phyloP scores from a whole-genome alignment of 2,797 vertebrate genomes.

The Gymnothorax javanicus region DNA sequence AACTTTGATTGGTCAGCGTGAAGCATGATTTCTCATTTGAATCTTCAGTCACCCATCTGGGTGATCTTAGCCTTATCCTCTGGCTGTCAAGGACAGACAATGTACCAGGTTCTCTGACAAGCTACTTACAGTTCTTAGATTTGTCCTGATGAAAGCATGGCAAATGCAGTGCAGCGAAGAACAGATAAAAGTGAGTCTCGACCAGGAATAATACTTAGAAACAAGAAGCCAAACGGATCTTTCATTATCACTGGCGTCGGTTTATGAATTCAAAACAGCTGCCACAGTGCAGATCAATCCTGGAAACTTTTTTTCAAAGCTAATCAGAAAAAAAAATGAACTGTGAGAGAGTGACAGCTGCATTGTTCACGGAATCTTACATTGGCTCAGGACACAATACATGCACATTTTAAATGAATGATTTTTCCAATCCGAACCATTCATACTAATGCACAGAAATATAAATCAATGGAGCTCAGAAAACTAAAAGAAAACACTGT shows the following conservation, averaged over 20 bases:
- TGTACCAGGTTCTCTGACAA: background rate
- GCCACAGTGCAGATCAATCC: slow-evolving; percentile 60
- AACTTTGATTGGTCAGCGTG: background rate
- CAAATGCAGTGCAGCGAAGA: background rate
- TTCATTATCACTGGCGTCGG: slow-evolving; percentile 58
- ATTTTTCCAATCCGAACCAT: slow-evolving; percentile 62
- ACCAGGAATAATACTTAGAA: slow-evolving; percentile 45
- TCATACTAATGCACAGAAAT: slow-evolving; percentile 65
- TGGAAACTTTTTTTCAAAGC: slow-evolving; percentile 53
- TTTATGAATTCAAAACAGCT: slow-evolving; percentile 59
- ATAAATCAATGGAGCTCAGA: slow-evolving; percentile 61
- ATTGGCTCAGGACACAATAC: slow-evolving; percentile 51
- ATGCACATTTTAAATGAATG: slow-evolving; percentile 62
- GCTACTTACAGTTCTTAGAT: slow-evolving; percentile 5
- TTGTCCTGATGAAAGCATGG: slow-evolving; percentile 37
- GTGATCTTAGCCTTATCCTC: background rate
- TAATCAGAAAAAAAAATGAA: slow-evolving; percentile 34
- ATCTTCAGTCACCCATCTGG: background rate
- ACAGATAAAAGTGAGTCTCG: slow-evolving; percentile 18
- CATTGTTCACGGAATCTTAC: slow-evolving; percentile 54
- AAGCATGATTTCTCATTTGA: background rate
- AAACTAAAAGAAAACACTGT: slow-evolving; percentile 50
- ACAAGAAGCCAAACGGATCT: slow-evolving; percentile 58
- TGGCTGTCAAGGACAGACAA: background rate
- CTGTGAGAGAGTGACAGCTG: slow-evolving; percentile 47